phyloP scores from a whole-genome alignment of 53 echinoderm and acorn worm genomes.

The Pentamera pediparva region DNA sequence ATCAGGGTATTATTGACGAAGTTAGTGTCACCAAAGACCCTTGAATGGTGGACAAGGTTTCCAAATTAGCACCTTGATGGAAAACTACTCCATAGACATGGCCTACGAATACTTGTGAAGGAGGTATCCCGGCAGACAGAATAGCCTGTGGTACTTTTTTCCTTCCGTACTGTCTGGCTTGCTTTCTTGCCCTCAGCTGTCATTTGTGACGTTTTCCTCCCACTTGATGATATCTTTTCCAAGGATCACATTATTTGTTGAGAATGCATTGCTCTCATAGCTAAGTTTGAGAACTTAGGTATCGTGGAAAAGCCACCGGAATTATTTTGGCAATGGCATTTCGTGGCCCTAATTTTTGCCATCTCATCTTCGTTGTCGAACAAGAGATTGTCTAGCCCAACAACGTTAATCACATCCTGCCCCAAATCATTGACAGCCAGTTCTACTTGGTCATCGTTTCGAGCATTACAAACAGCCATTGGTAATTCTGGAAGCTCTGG shows the following conservation, averaged over 20 bases:
- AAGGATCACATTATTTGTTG: neutral
- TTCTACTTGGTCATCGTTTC: conserved; percentile 7
- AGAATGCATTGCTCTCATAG: conserved; percentile 7
- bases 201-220: neutral
- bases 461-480: neutral
- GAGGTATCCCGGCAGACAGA: neutral
- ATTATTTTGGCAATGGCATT: conserved; percentile 30
- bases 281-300: conserved; percentile 15
- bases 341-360: conserved; percentile 8
- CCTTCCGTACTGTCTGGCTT: conserved; percentile 6
- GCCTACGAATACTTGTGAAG: conserved; percentile 1
- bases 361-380: conserved; percentile 9
- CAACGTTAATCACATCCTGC: neutral
- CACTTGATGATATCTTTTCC: conserved; percentile 6
- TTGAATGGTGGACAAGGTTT: neutral
- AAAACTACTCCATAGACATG: neutral
- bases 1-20: too few relatives aligned
- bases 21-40: neutral
- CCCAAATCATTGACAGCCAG: conserved; percentile 3
- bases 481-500: neutral
- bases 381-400: neutral
- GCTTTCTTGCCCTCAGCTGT: neutral
- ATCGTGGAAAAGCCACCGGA: conserved; percentile 29
- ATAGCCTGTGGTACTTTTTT: conserved; percentile 3
- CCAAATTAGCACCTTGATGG: neutral